phyloP scores from a whole-genome alignment of 2,113 vertebrate genomes.

The Dromas ardeola region DNA sequence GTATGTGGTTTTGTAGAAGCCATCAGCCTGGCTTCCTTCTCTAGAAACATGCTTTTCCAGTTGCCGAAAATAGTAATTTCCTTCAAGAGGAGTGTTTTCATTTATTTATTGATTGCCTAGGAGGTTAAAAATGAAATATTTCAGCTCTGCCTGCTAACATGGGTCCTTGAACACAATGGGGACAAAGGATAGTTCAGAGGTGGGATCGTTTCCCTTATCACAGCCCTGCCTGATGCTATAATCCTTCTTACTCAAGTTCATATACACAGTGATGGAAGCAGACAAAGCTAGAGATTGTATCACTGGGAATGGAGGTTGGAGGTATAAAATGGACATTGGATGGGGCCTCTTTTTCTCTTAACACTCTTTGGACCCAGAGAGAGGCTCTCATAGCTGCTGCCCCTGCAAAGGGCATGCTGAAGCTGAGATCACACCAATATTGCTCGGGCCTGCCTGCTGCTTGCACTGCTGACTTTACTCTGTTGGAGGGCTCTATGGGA shows the following conservation, averaged over 20 bases:
- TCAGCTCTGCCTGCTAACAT: background rate
- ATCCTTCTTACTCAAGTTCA: background rate
- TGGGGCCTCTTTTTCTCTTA: background rate
- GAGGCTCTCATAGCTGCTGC: background rate
- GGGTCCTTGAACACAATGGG: background rate
- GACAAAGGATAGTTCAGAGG: background rate
- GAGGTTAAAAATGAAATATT: background rate
- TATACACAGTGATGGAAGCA: background rate
- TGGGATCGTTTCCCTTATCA: background rate
- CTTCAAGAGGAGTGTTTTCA: background rate
- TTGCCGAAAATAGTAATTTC: background rate
- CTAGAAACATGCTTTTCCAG: background rate
- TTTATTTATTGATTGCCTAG: background rate
- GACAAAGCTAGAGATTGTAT: background rate
- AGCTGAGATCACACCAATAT: background rate
- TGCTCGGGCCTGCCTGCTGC: background rate
- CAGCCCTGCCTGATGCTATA: background rate
- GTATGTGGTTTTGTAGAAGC: background rate
- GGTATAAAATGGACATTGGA: background rate
- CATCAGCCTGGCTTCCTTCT: background rate
- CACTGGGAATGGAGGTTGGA: background rate
- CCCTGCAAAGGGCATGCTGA: background rate
- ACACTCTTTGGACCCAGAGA: background rate
- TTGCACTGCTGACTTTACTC: background rate
- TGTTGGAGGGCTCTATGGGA: background rate